Percentiles rank a stretch among this genome's conserved stretches.
Conservation (phyloP, 2,113 vertebrate species). For the Toxotes chatareus region DNA sequence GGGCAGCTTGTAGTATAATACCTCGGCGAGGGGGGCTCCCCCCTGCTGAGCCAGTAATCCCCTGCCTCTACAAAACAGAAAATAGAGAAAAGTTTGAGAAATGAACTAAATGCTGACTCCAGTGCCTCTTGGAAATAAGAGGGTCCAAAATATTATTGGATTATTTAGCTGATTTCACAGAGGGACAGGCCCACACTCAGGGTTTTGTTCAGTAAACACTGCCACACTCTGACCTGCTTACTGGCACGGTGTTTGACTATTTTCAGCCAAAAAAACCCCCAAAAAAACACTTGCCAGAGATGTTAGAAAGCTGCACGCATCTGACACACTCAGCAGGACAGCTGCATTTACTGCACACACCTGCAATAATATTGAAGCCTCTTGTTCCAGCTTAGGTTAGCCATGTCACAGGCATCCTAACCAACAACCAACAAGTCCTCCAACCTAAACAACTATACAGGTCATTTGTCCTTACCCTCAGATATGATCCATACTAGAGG, state of each 20-base stretch:
- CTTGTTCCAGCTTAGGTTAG: not conserved
- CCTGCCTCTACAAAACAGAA: constrained; percentile 64
- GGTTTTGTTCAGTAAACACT: constrained; percentile 28
- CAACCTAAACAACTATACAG: too few relatives aligned
- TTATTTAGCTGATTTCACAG: constrained; percentile 66
- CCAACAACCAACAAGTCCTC: too few relatives aligned
- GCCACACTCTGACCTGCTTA: constrained; percentile 50
- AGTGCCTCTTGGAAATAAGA: constrained; percentile 53
- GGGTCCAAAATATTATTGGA: constrained; percentile 62
- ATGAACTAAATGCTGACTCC: constrained; percentile 74
- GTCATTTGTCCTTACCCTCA: not conserved
- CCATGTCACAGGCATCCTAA: not conserved
- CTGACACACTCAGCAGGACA: not conserved
- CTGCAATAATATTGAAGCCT: not conserved
- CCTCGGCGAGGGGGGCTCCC: constrained; percentile 53
- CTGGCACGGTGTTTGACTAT: constrained; percentile 10
- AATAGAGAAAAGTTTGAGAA: constrained; percentile 65
- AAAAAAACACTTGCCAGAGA: not conserved
- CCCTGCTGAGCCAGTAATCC: constrained; percentile 72
- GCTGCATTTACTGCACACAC: not conserved
- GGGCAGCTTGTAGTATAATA: constrained; percentile 64
- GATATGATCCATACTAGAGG: not conserved
- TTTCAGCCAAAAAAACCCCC: constrained; percentile 10
- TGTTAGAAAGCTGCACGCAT: not conserved
- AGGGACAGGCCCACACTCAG: constrained; percentile 36